Evolutionary conservation across 2,113 vertebrate genomes (phyloP).

Genomic region (Hipposideros armiger): DNA sequence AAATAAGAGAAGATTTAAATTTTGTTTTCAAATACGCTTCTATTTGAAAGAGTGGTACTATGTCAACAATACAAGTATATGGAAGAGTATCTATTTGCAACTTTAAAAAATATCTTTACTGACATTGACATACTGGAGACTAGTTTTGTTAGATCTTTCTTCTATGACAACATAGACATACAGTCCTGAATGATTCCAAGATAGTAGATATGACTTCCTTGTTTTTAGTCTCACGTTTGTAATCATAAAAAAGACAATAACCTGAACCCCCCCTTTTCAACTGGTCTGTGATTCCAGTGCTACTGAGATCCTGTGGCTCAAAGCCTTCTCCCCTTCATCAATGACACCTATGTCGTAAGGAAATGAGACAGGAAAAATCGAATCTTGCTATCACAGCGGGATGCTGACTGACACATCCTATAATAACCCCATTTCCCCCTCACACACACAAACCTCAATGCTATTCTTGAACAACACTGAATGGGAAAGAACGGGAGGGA

Average conservation of each 20-base stretch:
- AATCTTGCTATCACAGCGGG: neutral
- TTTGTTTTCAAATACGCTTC: neutral
- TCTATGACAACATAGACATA: neutral
- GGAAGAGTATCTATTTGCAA: neutral
- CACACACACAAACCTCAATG: no score
- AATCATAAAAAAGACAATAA: neutral
- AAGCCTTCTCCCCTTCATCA: neutral
- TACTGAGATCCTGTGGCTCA: neutral
- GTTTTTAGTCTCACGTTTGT: neutral
- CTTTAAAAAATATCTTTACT: neutral
- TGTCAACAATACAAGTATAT: neutral
- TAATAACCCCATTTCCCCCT: neutral
- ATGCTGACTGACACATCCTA: neutral
- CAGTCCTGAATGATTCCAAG: neutral
- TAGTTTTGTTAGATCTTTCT: neutral
- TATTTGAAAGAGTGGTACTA: neutral
- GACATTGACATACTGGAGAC: neutral
- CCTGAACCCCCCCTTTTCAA: neutral
- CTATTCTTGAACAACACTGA: neutral
- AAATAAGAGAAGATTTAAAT: slow-evolving; percentile 31
- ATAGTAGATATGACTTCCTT: neutral
- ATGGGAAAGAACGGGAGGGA: neutral
- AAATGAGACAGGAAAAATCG: neutral
- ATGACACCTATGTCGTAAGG: neutral
- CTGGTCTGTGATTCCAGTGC: neutral